Conservation (phyloP, 2,113 vertebrate genomes). For the Perognathus longimembris region DNA sequence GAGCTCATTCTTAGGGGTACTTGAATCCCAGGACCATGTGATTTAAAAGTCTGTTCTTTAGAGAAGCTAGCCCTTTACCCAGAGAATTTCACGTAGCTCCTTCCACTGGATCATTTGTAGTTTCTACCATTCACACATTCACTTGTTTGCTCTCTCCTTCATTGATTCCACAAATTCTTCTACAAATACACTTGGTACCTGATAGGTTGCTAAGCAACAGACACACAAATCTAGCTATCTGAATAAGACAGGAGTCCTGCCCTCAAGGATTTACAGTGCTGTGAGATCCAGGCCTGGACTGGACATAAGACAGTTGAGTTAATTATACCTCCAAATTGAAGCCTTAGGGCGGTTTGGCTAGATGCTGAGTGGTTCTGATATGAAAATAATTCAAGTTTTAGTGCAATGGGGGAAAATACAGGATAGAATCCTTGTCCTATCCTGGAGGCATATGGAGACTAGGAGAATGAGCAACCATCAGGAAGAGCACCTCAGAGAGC, state of each 20-base stretch:
- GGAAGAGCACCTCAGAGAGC: no score
- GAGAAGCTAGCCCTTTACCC: slow-evolving; percentile 14
- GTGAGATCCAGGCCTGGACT: not conserved
- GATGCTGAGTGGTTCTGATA: slow-evolving; percentile 13
- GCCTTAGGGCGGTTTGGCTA: not conserved
- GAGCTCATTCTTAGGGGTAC: not conserved
- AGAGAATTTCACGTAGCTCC: not conserved
- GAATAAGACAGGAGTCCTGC: not conserved
- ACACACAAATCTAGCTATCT: slow-evolving; percentile 26
- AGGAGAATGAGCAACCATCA: not conserved
- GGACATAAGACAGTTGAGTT: slow-evolving; percentile 28
- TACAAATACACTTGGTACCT: not conserved
- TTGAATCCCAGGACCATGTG: not conserved
- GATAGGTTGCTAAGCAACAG: not conserved
- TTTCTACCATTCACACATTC: not conserved
- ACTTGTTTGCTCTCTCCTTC: not conserved
- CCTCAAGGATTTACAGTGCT: slow-evolving; percentile 12
- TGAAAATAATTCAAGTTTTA: slow-evolving; percentile 41
- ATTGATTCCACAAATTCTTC: slow-evolving; percentile 10
- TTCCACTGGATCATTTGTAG: not conserved
- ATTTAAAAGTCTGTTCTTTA: slow-evolving; percentile 20
- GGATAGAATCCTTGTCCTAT: not conserved
- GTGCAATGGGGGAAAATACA: not conserved
- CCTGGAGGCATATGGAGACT: not conserved
- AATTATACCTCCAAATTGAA: not conserved